These are phyloP conservation scores for Sus cebifrons DNA, from an alignment of 2,797 vertebrate species.

Conservation along the genomic window DNA sequence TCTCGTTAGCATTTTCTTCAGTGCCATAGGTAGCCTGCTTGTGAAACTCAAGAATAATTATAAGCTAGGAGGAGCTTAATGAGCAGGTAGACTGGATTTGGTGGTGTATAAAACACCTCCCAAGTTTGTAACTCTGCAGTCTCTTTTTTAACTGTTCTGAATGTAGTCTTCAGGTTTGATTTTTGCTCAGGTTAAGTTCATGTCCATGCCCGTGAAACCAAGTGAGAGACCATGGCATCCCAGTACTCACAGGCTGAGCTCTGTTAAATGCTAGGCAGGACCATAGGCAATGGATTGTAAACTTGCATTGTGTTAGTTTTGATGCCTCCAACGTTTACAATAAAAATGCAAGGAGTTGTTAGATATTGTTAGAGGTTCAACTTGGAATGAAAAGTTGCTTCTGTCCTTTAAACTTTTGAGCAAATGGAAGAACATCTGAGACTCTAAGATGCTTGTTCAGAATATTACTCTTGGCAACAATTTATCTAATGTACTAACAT, in stretches of 20 bases:
- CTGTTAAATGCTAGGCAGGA: neutral
- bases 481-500: neutral
- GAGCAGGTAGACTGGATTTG: neutral
- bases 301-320: neutral
- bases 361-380: neutral
- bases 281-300: neutral
- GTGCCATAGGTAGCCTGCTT: neutral
- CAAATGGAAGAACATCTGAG: neutral
- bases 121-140: neutral
- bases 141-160: neutral
- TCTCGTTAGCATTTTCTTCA: neutral
- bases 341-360: constrained; percentile 11
- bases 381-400: neutral
- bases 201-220: neutral
- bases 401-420: neutral
- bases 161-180: neutral
- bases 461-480: neutral
- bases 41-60: neutral
- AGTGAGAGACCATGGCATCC: accelerated
- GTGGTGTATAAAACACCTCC: neutral
- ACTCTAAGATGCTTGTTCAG: neutral
- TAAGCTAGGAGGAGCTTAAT: neutral
- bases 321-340: neutral
- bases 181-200: neutral
- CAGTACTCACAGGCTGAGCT: too few relatives aligned